Percentiles rank a stretch among this genome's conserved stretches.
These are phyloP conservation scores for Hyposoter didymator DNA, from an alignment of 2,888 invertebrate species.

Conservation along the genomic window DNA sequence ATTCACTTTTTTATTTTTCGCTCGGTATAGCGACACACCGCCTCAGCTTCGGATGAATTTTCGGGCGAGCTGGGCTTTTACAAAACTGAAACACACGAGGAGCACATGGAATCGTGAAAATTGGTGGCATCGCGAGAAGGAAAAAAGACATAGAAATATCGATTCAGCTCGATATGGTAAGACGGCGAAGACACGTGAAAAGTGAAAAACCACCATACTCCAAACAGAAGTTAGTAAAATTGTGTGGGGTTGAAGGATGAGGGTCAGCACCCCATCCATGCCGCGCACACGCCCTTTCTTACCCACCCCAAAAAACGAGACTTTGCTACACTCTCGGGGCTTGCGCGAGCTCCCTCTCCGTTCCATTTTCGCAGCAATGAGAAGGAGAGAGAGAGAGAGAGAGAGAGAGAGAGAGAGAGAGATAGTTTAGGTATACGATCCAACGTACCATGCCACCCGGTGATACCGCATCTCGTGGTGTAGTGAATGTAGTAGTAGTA, in stretches of 20 bases:
- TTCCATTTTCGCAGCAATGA: constrained; percentile 37
- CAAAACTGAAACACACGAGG: constrained; percentile 25
- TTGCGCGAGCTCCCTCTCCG: constrained; percentile 60
- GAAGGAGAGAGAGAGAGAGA: constrained; percentile 8
- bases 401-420: not conserved
- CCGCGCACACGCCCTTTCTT: constrained; percentile 54
- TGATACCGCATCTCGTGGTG: constrained; percentile 75
- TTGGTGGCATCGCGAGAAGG: constrained; percentile 17
- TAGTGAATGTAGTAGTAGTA: constrained; percentile 62
- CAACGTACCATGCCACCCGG: constrained; percentile 76
- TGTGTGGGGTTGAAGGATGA: constrained; percentile 36
- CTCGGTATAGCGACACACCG: constrained; percentile 39
- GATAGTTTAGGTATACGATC: constrained; percentile 41
- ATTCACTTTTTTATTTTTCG: not conserved
- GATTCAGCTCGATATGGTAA: constrained; percentile 24
- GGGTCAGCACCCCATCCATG: constrained; percentile 44
- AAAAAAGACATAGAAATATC: constrained; percentile 16
- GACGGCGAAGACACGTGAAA: constrained; percentile 46
- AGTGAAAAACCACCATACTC: constrained; percentile 41
- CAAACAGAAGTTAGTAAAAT: constrained; percentile 49
- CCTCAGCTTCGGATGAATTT: constrained; percentile 70
- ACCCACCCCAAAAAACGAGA: constrained; percentile 63
- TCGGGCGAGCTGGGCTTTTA: constrained; percentile 63
- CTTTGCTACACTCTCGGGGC: constrained; percentile 67
- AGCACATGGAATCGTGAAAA: constrained; percentile 33